A percentile compares a stretch with the other conserved stretches of the same genome.
Conservation (phyloP, 2,797 vertebrate species). For the Hyperoplus lanceolatus region DNA sequence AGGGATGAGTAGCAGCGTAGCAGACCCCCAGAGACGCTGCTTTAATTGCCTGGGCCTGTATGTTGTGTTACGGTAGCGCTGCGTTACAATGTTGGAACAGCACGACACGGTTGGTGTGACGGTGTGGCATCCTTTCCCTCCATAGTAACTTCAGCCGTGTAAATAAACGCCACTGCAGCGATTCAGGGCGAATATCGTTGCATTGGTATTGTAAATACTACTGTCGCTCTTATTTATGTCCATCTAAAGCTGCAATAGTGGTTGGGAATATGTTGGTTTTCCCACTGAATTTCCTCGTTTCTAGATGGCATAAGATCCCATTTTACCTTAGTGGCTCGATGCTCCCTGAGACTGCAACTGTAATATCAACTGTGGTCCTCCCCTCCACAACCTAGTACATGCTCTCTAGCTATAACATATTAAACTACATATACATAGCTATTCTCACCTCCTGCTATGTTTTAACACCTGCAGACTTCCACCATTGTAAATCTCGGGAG, state of each 20-base stretch:
- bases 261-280: constrained; percentile 8
- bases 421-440: background rate
- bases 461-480: background rate
- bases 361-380: constrained; percentile 49
- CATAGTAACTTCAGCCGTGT: constrained; percentile 60
- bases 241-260: constrained; percentile 16
- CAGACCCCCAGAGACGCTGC: constrained; percentile 69
- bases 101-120: constrained; percentile 7
- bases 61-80: constrained; percentile 28
- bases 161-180: constrained; percentile 32
- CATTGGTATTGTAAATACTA: constrained; percentile 9
- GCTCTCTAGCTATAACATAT: constrained; percentile 3
- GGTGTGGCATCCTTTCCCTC: constrained; percentile 27
- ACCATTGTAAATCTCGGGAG: background rate
- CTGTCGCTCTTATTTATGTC: background rate
- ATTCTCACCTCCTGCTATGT: background rate
- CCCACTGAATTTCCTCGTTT: background rate
- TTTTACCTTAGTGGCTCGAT: constrained; percentile 33
- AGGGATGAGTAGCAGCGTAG: constrained; percentile 68
- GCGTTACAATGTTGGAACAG: constrained; percentile 34
- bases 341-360: constrained; percentile 61
- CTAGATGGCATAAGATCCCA: constrained; percentile 8
- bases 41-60: constrained; percentile 59
- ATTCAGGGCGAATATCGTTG: background rate
- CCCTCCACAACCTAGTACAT: constrained; percentile 22